These are phyloP conservation scores for Conus betulinus DNA, from an alignment of 1,140 invertebrate species.

Conservation along the genomic window DNA sequence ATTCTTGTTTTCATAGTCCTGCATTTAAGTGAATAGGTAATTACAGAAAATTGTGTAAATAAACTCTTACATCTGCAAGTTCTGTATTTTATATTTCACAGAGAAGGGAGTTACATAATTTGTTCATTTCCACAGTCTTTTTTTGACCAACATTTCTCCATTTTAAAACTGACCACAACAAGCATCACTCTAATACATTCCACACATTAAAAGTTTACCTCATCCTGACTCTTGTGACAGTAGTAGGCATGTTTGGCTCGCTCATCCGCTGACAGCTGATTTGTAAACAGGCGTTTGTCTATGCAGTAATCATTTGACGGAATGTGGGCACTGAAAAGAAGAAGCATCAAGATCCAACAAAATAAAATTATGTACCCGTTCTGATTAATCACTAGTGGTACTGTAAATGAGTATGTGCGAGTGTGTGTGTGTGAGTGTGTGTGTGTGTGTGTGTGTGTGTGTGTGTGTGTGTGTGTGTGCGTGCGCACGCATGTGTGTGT, in stretches of 20 bases:
- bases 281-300: slow-evolving; percentile 70
- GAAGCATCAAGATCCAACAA: neutral
- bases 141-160: too few species aligned
- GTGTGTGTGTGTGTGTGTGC: neutral
- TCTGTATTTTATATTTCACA: too few species aligned
- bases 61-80: too few species aligned
- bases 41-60: too few species aligned
- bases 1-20: too few species aligned
- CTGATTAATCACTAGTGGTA: too few species aligned
- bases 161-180: too few species aligned
- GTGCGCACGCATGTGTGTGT: neutral
- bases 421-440: neutral
- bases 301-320: slow-evolving; percentile 69
- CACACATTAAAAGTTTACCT: slow-evolving; percentile 56
- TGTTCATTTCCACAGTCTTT: too few species aligned
- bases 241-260: slow-evolving; percentile 74
- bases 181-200: too few species aligned
- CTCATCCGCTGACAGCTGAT: slow-evolving; percentile 70
- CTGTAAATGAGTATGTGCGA: neutral
- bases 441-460: neutral
- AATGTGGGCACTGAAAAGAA: slow-evolving; percentile 52
- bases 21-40: too few species aligned
- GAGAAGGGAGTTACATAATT: too few species aligned
- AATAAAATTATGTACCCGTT: neutral
- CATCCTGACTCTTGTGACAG: slow-evolving; percentile 70